Conservation (phyloP, 2,888 invertebrate species). For the Apamea monoglypha region DNA sequence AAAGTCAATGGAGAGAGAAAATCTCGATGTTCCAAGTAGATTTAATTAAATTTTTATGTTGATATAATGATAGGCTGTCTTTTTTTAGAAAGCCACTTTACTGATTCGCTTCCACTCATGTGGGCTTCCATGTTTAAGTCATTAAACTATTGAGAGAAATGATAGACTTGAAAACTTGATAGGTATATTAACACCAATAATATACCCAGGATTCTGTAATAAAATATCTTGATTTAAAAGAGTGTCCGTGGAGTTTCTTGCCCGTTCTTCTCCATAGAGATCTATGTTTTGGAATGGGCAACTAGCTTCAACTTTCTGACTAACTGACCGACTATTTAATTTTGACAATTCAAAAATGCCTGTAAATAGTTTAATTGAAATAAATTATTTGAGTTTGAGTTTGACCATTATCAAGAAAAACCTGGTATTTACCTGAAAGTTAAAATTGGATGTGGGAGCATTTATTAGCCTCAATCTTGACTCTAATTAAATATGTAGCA, state of each 20-base stretch:
- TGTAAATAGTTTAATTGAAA: too few relatives aligned
- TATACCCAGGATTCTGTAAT: too few relatives aligned
- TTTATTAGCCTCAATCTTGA: not conserved
- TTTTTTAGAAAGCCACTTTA: not conserved
- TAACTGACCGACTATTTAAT: too few relatives aligned
- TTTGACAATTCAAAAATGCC: too few relatives aligned
- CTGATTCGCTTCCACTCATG: not conserved
- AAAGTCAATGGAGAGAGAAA: not conserved
- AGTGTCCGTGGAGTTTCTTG: too few relatives aligned
- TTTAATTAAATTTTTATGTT: not conserved
- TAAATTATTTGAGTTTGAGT: too few relatives aligned
- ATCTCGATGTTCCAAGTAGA: not conserved
- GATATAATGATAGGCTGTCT: not conserved
- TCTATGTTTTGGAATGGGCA: too few relatives aligned
- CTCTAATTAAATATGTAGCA: not conserved
- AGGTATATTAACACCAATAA: not conserved
- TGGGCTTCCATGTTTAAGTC: not conserved
- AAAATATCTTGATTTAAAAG: too few relatives aligned
- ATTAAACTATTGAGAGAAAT: not conserved
- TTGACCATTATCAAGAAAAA: not conserved
- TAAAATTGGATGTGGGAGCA: not conserved
- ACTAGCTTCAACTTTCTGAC: too few relatives aligned
- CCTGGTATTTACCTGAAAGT: not conserved
- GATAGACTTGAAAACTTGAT: not conserved
- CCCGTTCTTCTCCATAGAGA: too few relatives aligned